A percentile compares a stretch with the other conserved stretches of the same genome.
phyloP scores from a whole-genome alignment of 2,113 vertebrate species.

The Rhodinocichla rosea region DNA sequence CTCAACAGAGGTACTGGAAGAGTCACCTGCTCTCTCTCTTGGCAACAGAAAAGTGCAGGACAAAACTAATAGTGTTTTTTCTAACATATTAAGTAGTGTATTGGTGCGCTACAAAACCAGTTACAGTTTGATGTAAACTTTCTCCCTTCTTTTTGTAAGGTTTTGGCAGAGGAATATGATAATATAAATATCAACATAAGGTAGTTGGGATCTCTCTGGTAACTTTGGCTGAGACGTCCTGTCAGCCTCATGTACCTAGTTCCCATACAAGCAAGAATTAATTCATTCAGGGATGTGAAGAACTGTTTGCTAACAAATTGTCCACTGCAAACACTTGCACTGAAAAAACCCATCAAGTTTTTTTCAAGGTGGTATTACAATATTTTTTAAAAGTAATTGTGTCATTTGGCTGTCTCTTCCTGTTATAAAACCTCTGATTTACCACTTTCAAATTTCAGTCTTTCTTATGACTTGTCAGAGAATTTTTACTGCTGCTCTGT shows the following conservation, averaged over 20 bases:
- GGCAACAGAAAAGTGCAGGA: not conserved
- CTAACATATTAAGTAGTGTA: not conserved
- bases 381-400: not conserved
- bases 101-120: not conserved
- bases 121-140: not conserved
- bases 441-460: slow-evolving; percentile 15
- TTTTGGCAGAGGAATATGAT: not conserved
- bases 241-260: not conserved
- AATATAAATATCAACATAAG: not conserved
- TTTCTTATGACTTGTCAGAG: slow-evolving; percentile 26
- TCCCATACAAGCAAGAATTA: not conserved
- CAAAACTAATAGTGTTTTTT: not conserved
- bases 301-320: not conserved
- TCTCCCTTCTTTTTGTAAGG: not conserved
- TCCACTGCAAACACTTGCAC: not conserved
- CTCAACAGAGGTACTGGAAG: not conserved
- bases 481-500: slow-evolving; percentile 29
- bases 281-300: not conserved
- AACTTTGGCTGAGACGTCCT: not conserved
- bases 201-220: not conserved
- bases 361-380: not conserved
- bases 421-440: not conserved
- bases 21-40: not conserved
- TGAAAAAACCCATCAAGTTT: not conserved
- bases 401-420: not conserved